Base-by-base conservation (phyloP, 2,888 invertebrate species). In the Mimachlamys varia region DNA sequence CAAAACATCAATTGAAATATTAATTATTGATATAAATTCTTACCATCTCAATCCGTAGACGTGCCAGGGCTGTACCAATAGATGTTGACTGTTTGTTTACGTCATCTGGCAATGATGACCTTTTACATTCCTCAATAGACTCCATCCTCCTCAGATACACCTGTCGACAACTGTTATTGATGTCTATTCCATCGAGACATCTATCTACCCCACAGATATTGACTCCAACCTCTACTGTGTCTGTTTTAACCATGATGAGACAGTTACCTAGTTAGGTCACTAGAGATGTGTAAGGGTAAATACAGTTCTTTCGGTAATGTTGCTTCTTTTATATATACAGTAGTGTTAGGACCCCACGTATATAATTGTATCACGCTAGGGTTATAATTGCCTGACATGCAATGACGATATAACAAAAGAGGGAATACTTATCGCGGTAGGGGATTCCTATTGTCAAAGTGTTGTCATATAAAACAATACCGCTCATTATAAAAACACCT, bases 101-200 rank as follows among this genome's bases (percentile, higher is more conserved):
- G 33, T 12, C 76, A 76, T 33, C 76, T 76, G 76, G 5, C 12
- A 27, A 27, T 5, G 12, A 1, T 76, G 76, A 76, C 12, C 76
- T 76, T 76, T 76, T 76, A 33, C 76, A 76, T 33, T 76, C 76
- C 13, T 76, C 76, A 10, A 76, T 76, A 76, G 76, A 76, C 13
- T 76, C 76, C 27, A 76, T 76, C 27, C 76, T 76, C 33, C 76
- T 76, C 27, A 76, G 76, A 76, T 76, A 76, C 76, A 27, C 33
- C 27, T 33, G 76, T 15, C 76, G 76, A 15, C 76, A 76, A 15
- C 76, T 33, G 76, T 76, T 76, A 27, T 76, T 76, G 27, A 76
- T 76, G 33, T 33, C 76, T 76, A 76, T 27, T 76, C 62, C 76
- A 33, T 76, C 76, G 13, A 76, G 27, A 76, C 27, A 76, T 76